Conservation (phyloP, 2,113 vertebrate genomes). For the Ceyx margarethae region DNA sequence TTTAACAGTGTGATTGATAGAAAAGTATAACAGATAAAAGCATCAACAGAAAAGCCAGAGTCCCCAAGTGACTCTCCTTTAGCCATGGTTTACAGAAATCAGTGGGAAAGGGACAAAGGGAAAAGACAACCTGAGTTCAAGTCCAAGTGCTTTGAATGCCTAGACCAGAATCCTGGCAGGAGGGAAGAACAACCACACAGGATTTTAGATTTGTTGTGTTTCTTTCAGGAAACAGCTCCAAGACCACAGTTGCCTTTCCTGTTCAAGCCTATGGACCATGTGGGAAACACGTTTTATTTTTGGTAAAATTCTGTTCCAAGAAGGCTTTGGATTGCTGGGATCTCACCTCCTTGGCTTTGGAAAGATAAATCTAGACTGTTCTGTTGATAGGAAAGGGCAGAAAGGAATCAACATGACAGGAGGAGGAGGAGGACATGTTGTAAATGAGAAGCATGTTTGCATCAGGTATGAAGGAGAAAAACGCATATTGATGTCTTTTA, state of each 20-base stretch:
- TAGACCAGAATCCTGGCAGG: neutral
- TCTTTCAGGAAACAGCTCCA: neutral
- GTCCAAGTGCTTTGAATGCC: rapidly evolving
- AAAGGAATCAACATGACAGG: neutral
- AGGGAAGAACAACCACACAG: rapidly evolving
- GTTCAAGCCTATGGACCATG: neutral
- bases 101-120: neutral
- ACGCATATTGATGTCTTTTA: neutral
- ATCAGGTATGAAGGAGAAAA: neutral
- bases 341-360: neutral
- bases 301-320: neutral
- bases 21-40: neutral
- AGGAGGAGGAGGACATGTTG: neutral
- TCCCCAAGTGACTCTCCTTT: neutral
- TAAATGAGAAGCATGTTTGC: neutral
- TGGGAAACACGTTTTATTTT: neutral
- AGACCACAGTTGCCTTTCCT: rapidly evolving
- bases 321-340: neutral
- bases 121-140: neutral
- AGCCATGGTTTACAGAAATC: neutral
- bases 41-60: neutral
- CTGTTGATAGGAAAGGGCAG: neutral
- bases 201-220: neutral
- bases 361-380: neutral
- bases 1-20: neutral